Percentiles rank a stretch among this genome's conserved stretches.
Conservation (phyloP, 1,140 invertebrate genomes). For the Drosophila malerkotliana region DNA sequence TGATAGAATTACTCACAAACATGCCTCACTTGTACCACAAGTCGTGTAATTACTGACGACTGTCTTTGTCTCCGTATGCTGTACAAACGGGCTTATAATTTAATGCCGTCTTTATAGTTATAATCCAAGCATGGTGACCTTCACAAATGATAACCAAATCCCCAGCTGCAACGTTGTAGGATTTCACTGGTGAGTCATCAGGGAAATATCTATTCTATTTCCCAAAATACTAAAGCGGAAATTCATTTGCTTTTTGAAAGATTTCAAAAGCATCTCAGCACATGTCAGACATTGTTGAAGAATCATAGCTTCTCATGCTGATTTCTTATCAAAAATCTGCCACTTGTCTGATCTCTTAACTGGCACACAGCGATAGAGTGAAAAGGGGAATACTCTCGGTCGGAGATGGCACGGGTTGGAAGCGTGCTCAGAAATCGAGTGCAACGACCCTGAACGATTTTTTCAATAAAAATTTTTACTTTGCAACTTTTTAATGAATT, state of each 20-base stretch:
- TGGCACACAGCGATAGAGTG: neutral
- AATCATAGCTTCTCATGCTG: no score
- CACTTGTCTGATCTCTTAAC: slow-evolving; percentile 9
- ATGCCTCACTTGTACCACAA: no score
- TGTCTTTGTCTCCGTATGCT: slow-evolving; percentile 10
- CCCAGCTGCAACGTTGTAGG: neutral
- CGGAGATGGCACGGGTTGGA: slow-evolving; percentile 12
- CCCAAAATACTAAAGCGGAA: no score
- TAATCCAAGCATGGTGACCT: slow-evolving; percentile 63
- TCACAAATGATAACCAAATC: slow-evolving; percentile 42
- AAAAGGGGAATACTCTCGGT: neutral
- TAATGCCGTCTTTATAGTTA: slow-evolving; percentile 62
- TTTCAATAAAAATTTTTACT: slow-evolving; percentile 5
- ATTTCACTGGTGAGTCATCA: slow-evolving; percentile 24
- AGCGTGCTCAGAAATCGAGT: slow-evolving; percentile 39
- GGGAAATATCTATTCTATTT: neutral
- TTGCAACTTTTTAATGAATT: no score
- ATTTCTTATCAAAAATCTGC: slow-evolving; percentile 26
- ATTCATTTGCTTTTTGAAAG: no score
- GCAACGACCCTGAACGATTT: slow-evolving; percentile 66
- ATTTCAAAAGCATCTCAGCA: no score
- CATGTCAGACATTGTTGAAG: no score
- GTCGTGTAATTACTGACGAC: no score
- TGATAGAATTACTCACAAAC: slow-evolving; percentile 32
- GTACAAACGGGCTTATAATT: slow-evolving; percentile 42